A percentile compares a stretch with the other conserved stretches of the same genome.
phyloP scores from a whole-genome alignment of 2,797 vertebrate species.

The Pitangus sulphuratus region DNA sequence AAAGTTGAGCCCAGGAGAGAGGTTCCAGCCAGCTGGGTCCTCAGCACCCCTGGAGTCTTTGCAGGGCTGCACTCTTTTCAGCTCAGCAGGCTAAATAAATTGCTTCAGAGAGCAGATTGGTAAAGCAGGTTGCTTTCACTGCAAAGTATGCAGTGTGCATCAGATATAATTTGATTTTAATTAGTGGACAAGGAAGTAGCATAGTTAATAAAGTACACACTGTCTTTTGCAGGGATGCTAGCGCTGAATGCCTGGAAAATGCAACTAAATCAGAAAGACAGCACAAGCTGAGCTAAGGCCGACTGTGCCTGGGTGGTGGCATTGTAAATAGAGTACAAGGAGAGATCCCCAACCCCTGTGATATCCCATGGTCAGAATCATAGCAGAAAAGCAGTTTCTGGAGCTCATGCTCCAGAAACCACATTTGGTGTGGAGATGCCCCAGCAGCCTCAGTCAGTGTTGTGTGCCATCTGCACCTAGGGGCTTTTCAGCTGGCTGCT shows the following conservation, averaged over 20 bases:
- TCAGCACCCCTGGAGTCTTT: neutral
- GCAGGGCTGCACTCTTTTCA: neutral
- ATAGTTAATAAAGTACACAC: neutral
- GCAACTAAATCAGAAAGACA: neutral
- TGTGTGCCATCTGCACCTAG: neutral
- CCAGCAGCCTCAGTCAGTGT: neutral
- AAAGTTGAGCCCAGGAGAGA: neutral
- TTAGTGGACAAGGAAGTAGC: constrained; percentile 13
- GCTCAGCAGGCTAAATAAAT: neutral
- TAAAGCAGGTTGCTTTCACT: neutral
- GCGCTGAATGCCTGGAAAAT: neutral
- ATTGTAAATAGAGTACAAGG: neutral
- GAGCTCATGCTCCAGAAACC: neutral
- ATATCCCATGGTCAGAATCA: neutral
- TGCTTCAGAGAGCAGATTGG: neutral
- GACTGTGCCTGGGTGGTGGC: neutral
- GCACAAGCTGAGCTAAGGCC: neutral
- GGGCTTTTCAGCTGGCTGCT: neutral
- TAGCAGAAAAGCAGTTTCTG: neutral
- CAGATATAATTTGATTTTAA: constrained; percentile 17
- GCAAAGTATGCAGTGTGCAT: neutral
- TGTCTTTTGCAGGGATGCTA: neutral
- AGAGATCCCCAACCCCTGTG: neutral
- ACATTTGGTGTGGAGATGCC: neutral
- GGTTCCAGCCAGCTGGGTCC: neutral